Conservation (phyloP, 2,888 invertebrate genomes). For the Gonocerus acuteangulatus region DNA sequence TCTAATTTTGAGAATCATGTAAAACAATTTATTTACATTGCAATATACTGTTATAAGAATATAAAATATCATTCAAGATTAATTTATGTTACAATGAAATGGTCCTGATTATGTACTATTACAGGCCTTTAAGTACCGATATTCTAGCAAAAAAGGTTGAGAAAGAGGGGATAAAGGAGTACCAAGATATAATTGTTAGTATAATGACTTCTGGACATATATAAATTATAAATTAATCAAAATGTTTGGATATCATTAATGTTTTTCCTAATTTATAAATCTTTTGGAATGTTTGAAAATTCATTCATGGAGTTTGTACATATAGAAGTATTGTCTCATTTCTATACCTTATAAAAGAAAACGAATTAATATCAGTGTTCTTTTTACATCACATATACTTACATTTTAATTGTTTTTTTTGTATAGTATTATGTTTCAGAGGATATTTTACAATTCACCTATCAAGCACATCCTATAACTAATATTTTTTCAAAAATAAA, state of each 20-base stretch:
- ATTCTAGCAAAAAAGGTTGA: background rate
- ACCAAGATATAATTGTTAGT: too few relatives aligned
- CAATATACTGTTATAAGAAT: constrained; percentile 29
- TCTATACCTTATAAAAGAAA: constrained; percentile 5
- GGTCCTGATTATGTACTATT: constrained; percentile 31
- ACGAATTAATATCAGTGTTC: constrained; percentile 17
- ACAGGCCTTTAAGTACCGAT: constrained; percentile 28
- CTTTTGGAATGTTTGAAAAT: constrained; percentile 25
- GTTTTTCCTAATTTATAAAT: constrained; percentile 12
- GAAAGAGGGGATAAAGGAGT: too few relatives aligned
- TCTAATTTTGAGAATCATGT: background rate
- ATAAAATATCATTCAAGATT: constrained; percentile 29
- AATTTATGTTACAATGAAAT: constrained; percentile 28
- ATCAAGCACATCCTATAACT: background rate
- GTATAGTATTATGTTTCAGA: constrained; percentile 4
- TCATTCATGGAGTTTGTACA: constrained; percentile 23
- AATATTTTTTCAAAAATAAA: background rate
- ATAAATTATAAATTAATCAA: background rate
- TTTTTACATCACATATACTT: constrained; percentile 25
- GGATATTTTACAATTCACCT: background rate
- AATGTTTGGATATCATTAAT: background rate
- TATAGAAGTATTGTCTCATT: constrained; percentile 27
- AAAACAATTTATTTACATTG: constrained; percentile 2
- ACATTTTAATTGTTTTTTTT: background rate
- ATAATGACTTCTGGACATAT: too few relatives aligned